These are phyloP conservation scores for Cephus sareptanus DNA, from an alignment of 2,888 invertebrate genomes.

Conservation along the genomic window DNA sequence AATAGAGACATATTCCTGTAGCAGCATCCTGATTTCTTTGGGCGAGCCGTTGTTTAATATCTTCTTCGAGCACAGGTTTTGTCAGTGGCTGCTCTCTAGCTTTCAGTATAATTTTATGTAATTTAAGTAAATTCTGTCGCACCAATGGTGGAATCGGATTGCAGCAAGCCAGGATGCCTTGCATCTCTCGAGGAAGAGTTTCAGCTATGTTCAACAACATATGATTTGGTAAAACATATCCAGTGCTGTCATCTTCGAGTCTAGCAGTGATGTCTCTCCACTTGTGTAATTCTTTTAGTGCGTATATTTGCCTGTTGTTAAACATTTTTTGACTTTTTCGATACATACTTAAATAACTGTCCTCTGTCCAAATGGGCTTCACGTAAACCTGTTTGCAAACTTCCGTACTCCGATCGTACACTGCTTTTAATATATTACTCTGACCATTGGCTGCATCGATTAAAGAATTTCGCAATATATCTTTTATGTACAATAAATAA, in stretches of 20 bases:
- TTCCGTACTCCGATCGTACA: conserved; percentile 79
- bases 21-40: conserved; percentile 45
- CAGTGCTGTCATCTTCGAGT: conserved; percentile 89
- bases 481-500: conserved; percentile 91
- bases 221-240: conserved; percentile 95
- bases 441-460: conserved; percentile 74
- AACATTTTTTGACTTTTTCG: conserved; percentile 82
- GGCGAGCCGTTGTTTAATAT: conserved; percentile 50
- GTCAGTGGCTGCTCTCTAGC: conserved; percentile 78
- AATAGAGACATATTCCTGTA: conserved; percentile 48
- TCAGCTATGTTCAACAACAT: conserved; percentile 94
- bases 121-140: conserved; percentile 69
- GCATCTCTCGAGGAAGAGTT: conserved; percentile 87
- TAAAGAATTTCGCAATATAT: conserved; percentile 80
- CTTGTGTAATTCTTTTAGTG: conserved; percentile 81
- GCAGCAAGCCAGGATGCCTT: conserved; percentile 93
- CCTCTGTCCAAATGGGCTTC: conserved; percentile 78
- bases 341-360: conserved; percentile 82
- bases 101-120: conserved; percentile 76
- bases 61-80: conserved; percentile 61
- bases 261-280: conserved; percentile 92
- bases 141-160: conserved; percentile 89
- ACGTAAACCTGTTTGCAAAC: conserved; percentile 83
- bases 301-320: conserved; percentile 86
- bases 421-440: conserved; percentile 75